Conservation (phyloP, 2,113 vertebrate genomes). For the Syngnathus floridae region DNA sequence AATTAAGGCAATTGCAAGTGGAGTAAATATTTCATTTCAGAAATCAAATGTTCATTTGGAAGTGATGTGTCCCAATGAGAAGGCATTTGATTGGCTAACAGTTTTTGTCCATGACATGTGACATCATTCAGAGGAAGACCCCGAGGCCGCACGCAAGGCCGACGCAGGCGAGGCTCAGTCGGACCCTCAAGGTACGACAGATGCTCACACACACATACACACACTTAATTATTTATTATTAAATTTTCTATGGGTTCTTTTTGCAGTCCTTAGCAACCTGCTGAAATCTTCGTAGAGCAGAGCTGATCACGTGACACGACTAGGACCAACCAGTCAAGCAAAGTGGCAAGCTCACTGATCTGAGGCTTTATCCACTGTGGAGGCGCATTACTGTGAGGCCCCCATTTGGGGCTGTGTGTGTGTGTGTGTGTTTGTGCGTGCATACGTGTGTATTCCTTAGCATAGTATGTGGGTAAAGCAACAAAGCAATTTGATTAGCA, state of each 20-base stretch:
- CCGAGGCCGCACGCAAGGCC: conserved; percentile 58
- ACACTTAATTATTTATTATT: neutral
- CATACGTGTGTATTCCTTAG: conserved; percentile 10
- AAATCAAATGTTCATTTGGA: neutral
- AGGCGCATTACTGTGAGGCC: conserved; percentile 59
- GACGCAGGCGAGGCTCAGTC: conserved; percentile 52
- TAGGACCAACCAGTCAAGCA: conserved; percentile 46
- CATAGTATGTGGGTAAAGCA: neutral
- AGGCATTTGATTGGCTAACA: conserved; percentile 7
- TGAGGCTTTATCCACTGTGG: conserved; percentile 33
- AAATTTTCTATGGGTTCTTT: neutral
- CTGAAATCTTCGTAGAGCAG: conserved; percentile 53
- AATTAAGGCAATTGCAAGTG: neutral
- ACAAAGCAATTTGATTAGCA: neutral
- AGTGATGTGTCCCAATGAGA: neutral
- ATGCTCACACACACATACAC: neutral
- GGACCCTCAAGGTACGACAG: conserved; percentile 64
- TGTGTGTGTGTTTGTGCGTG: conserved; percentile 20
- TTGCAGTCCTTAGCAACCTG: conserved; percentile 56
- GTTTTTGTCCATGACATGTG: neutral
- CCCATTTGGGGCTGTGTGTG: conserved; percentile 39
- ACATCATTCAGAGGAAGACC: conserved; percentile 43
- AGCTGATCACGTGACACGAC: conserved; percentile 31
- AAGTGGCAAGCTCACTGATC: conserved; percentile 51
- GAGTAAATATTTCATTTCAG: neutral